Conservation (phyloP, 1,140 invertebrate genomes). For the Melipona quadrifasciata region DNA sequence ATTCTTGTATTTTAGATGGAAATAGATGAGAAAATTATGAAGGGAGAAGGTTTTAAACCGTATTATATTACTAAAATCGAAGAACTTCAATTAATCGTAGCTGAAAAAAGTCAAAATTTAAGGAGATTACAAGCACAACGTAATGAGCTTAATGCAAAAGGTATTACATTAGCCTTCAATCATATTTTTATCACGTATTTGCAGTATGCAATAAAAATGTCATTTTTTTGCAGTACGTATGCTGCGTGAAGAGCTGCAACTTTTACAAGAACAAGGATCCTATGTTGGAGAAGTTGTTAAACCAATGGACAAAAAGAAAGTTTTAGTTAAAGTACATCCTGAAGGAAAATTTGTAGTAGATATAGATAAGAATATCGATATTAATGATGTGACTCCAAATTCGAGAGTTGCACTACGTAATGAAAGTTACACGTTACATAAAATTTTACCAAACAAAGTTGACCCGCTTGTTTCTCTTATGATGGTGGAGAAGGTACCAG, state of each 20-base stretch:
- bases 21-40: constrained; percentile 86
- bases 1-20: constrained; percentile 88
- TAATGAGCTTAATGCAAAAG: constrained; percentile 99
- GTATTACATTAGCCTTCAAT: constrained; percentile 79
- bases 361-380: constrained; percentile 99
- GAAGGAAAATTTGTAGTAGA: constrained; percentile 99
- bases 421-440: constrained; percentile 99
- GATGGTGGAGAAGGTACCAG: constrained; percentile 99
- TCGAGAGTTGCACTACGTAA: constrained; percentile 98
- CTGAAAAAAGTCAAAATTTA: constrained; percentile 98
- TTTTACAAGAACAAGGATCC: constrained; percentile 99
- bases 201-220: background rate
- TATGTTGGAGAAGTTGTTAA: constrained; percentile 99
- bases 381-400: constrained; percentile 98
- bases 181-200: background rate
- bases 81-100: constrained; percentile 96
- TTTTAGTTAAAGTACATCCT: constrained; percentile 99
- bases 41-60: constrained; percentile 94
- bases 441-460: constrained; percentile 99
- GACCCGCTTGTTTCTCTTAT: constrained; percentile 99
- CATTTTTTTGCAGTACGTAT: constrained; percentile 90
- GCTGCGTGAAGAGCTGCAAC: constrained; percentile 97
- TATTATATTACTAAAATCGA: constrained; percentile 99
- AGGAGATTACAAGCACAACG: constrained; percentile 98
- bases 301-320: constrained; percentile 99